A percentile compares a stretch with the other conserved stretches of the same genome.
Evolutionary conservation across 2,797 vertebrate genomes (phyloP).

Genomic region (Vireo griseus): DNA sequence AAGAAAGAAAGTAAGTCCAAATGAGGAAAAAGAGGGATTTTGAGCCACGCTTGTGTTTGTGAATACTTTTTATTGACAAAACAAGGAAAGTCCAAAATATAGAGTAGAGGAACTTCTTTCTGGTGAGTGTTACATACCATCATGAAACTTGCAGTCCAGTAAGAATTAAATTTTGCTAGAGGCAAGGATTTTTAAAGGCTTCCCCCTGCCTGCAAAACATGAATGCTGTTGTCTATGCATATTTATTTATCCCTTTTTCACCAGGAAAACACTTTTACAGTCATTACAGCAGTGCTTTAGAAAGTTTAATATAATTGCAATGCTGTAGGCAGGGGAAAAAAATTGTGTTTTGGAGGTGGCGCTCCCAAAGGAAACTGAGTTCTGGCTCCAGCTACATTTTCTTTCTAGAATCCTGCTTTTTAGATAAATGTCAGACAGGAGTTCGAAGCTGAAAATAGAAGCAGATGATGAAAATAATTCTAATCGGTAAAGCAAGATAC

Average conservation of each 20-base stretch:
- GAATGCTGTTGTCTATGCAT: conserved; percentile 3
- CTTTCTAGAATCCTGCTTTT: conserved; percentile 56
- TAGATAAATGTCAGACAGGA: conserved; percentile 58
- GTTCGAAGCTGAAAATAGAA: conserved; percentile 52
- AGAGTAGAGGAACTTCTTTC: neutral
- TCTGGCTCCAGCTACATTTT: conserved; percentile 22
- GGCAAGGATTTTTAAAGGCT: neutral
- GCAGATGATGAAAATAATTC: conserved; percentile 57
- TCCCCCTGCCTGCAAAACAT: neutral
- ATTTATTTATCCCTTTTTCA: conserved; percentile 41
- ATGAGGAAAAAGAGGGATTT: neutral
- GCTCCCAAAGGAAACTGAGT: conserved; percentile 55
- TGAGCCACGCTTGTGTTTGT: neutral
- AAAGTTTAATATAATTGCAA: conserved; percentile 60
- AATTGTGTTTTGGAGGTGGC: conserved; percentile 20
- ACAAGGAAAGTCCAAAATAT: neutral
- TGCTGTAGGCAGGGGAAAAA: conserved; percentile 9
- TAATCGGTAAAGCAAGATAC: conserved; percentile 62
- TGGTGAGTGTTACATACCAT: neutral
- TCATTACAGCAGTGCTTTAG: conserved; percentile 37
- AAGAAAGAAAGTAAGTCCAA: neutral
- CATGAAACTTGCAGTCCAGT: neutral
- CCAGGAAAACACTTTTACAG: conserved; percentile 44
- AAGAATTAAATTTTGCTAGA: conserved; percentile 24
- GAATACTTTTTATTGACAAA: neutral